phyloP scores from a whole-genome alignment of 2,888 invertebrate genomes.

The Coecobrya sp. region DNA sequence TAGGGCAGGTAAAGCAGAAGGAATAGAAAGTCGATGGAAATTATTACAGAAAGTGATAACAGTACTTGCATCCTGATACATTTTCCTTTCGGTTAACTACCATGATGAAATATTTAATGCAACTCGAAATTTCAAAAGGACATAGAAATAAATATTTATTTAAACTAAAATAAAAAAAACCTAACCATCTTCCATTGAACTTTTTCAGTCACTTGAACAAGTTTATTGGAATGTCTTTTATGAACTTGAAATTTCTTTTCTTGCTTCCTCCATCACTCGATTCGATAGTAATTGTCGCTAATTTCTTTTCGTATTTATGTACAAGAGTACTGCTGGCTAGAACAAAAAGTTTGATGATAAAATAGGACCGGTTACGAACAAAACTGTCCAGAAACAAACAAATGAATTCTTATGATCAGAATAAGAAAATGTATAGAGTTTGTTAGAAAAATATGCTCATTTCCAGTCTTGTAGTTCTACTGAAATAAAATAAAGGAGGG shows the following conservation, averaged over 20 bases:
- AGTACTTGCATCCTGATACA: background rate
- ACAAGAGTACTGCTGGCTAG: background rate
- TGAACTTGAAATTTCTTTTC: slow-evolving; percentile 27
- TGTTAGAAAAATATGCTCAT: background rate
- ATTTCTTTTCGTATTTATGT: slow-evolving; percentile 20
- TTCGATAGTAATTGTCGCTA: slow-evolving; percentile 22
- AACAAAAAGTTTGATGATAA: background rate
- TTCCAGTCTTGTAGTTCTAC: background rate
- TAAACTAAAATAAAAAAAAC: background rate
- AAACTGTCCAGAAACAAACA: background rate
- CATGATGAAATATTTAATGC: too few species aligned
- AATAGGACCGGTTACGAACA: slow-evolving; percentile 9
- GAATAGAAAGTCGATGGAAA: background rate
- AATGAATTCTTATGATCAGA: slow-evolving; percentile 15
- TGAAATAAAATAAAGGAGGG: background rate
- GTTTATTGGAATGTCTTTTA: slow-evolving; percentile 25
- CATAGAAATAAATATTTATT: background rate
- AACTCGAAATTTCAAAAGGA: background rate
- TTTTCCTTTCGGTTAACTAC: background rate
- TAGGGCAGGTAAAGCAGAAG: background rate
- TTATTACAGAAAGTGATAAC: background rate
- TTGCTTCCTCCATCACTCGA: background rate
- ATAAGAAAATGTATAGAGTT: background rate
- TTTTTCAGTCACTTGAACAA: background rate
- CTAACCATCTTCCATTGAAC: background rate